A percentile compares a stretch with the other conserved stretches of the same genome.
Conservation (phyloP, 2,888 invertebrate genomes). For the Tachystola acroxantha region DNA sequence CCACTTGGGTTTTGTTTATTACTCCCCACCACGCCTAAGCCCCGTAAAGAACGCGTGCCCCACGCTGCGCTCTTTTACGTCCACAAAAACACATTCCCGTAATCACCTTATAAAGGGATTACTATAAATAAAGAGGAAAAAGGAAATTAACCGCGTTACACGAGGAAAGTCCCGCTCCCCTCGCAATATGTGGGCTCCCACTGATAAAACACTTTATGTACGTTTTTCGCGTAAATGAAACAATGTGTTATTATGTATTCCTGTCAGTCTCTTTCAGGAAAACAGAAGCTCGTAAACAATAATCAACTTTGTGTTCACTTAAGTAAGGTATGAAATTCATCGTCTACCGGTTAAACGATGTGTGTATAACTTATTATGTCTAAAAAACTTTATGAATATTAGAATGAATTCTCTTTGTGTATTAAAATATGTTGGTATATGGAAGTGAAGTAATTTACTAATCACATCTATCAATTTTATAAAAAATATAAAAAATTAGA, state of each 20-base stretch:
- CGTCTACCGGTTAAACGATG: too few species aligned
- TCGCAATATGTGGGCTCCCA: conserved; percentile 74
- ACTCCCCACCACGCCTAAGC: conserved; percentile 21
- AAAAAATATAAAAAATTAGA: too few species aligned
- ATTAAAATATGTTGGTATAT: too few species aligned
- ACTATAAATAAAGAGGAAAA: conserved; percentile 79
- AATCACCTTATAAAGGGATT: conserved; percentile 79
- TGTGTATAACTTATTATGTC: too few species aligned
- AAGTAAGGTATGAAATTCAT: too few species aligned
- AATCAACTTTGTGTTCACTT: conserved; percentile 22
- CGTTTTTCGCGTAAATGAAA: conserved; percentile 68
- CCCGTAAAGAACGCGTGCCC: conserved; percentile 48
- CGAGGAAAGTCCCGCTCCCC: conserved; percentile 67
- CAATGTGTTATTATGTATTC: conserved; percentile 63
- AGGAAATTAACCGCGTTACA: conserved; percentile 78
- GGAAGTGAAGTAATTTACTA: too few species aligned
- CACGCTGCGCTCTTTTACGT: conserved; percentile 75
- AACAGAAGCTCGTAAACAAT: conserved; percentile 17
- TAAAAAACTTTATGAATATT: too few species aligned
- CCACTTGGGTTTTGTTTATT: conserved; percentile 2
- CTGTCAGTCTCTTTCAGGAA: conserved; percentile 29
- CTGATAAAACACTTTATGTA: conserved; percentile 73
- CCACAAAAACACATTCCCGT: conserved; percentile 77
- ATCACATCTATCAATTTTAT: too few species aligned
- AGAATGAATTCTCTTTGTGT: too few species aligned